Evolutionary conservation across 92 coral and sea anemone genomes (phyloP).

Genomic region (Zoanthus gigantus): DNA sequence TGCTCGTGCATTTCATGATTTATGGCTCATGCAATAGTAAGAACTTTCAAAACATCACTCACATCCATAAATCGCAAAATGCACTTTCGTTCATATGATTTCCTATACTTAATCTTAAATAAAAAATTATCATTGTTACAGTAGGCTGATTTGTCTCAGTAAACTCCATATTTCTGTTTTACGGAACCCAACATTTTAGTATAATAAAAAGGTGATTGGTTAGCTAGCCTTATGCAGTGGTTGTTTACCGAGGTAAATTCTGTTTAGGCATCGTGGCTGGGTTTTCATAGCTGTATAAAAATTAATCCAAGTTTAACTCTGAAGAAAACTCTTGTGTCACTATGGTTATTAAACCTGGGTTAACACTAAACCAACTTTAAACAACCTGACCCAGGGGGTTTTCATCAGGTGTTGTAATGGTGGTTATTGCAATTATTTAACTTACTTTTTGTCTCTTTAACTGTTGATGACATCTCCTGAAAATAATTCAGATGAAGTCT

Average conservation of each 20-base stretch:
- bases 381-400: neutral
- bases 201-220: neutral
- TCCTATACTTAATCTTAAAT: constrained; percentile 6
- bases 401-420: neutral
- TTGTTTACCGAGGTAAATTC: constrained; percentile 1
- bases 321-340: constrained; percentile 2
- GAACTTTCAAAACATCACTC: neutral
- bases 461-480: constrained; percentile 16
- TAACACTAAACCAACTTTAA: neutral
- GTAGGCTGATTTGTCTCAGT: constrained; percentile 1
- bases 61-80: too few species aligned
- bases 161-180: neutral
- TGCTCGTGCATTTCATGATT: neutral
- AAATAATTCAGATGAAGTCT: constrained; percentile 7
- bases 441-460: constrained; percentile 16
- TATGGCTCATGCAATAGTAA: neutral
- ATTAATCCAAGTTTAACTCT: constrained; percentile 13
- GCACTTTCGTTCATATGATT: too few species aligned
- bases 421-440: constrained; percentile 3
- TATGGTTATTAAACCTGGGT: constrained; percentile 1
- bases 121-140: neutral
- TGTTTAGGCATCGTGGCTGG: neutral
- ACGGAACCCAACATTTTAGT: neutral
- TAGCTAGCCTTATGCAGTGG: constrained; percentile 8
- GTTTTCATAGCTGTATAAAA: neutral